Evolutionary conservation across 2,888 invertebrate genomes (phyloP).

Genomic region (Lepetodrilus schrolli): DNA sequence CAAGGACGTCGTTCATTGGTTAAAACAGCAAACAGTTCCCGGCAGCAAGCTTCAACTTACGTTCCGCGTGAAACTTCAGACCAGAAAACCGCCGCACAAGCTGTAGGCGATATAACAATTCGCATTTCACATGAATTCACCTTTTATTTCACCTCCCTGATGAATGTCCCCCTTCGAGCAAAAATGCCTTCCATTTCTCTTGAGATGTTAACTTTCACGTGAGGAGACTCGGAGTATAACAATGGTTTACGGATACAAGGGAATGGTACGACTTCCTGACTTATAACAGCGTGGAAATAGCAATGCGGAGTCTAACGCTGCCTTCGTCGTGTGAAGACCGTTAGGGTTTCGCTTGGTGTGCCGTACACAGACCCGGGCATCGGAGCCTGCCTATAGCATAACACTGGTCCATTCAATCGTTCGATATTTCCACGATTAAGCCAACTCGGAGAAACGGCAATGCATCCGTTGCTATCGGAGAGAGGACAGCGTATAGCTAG

Average conservation of each 20-base stretch:
- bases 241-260: no score
- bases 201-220: no score
- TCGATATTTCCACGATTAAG: constrained; percentile 25
- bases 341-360: constrained; percentile 9
- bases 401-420: constrained; percentile 18
- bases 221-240: no score
- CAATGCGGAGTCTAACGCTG: not conserved
- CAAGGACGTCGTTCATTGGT: constrained; percentile 5
- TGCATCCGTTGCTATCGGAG: not conserved
- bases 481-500: not conserved
- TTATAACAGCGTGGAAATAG: no score
- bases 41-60: not conserved
- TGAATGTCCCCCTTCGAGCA: not conserved
- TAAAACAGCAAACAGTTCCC: not conserved
- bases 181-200: no score
- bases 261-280: no score
- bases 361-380: not conserved
- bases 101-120: not conserved
- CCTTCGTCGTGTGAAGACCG: not conserved
- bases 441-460: constrained; percentile 1
- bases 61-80: not conserved
- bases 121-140: not conserved
- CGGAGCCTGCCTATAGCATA: not conserved
- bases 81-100: not conserved
- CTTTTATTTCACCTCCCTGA: not conserved